Percentiles rank a stretch among this genome's conserved stretches.
Evolutionary conservation across 2,113 vertebrate species (phyloP).

Genomic region (Carollia perspicillata): DNA sequence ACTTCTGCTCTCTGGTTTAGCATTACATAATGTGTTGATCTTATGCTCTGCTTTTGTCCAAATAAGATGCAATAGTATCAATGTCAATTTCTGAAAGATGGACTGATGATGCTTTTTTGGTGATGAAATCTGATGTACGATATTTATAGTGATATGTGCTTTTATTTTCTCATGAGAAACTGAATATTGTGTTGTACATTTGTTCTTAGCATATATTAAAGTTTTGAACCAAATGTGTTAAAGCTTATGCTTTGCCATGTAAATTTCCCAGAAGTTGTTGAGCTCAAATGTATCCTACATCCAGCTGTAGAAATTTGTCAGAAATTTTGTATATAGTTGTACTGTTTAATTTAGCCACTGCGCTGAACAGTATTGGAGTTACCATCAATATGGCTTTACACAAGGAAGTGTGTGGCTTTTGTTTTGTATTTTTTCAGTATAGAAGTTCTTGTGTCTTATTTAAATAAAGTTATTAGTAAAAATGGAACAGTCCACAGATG

Average conservation of each 20-base stretch:
- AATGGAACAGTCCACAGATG: constrained; percentile 46
- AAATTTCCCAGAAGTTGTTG: constrained; percentile 83
- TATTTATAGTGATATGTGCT: constrained; percentile 76
- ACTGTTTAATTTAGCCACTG: constrained; percentile 86
- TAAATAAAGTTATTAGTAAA: constrained; percentile 94
- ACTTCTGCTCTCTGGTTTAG: constrained; percentile 76
- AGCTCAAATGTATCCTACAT: constrained; percentile 83
- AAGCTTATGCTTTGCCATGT: constrained; percentile 83
- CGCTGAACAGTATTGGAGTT: constrained; percentile 87
- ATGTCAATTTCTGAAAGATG: constrained; percentile 73
- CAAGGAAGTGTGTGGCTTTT: constrained; percentile 87
- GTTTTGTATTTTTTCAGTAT: constrained; percentile 92
- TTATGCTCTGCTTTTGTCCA: constrained; percentile 77
- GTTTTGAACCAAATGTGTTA: constrained; percentile 84
- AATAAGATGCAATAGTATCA: constrained; percentile 74
- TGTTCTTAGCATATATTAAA: constrained; percentile 81
- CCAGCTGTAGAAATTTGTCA: constrained; percentile 83
- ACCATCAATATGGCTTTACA: constrained; percentile 86
- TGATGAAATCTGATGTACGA: constrained; percentile 77
- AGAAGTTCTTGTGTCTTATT: constrained; percentile 92
- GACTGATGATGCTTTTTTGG: constrained; percentile 72
- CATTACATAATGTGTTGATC: constrained; percentile 72
- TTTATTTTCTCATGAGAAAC: constrained; percentile 83
- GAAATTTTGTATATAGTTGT: constrained; percentile 87
- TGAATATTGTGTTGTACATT: constrained; percentile 83